A percentile compares a stretch with the other conserved stretches of the same genome.
These are phyloP conservation scores for Andrena trimmerana DNA, from an alignment of 2,888 invertebrate species.

Conservation along the genomic window DNA sequence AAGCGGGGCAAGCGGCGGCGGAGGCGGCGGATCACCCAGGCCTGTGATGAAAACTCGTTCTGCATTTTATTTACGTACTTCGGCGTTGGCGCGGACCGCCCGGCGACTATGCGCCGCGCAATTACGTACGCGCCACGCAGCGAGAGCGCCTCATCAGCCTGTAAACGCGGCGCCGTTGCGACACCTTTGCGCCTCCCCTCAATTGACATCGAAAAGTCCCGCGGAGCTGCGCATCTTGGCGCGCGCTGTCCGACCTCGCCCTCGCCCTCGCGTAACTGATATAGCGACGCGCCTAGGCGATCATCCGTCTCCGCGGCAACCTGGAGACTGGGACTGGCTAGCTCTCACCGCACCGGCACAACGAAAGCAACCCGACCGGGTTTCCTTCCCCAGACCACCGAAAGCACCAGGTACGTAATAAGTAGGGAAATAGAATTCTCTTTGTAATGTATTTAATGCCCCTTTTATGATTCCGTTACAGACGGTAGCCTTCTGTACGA, in stretches of 20 bases:
- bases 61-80: constrained; percentile 97
- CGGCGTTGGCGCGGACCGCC: constrained; percentile 95
- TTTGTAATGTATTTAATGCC: neutral
- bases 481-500: constrained; percentile 96
- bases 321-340: constrained; percentile 89
- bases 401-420: constrained; percentile 90
- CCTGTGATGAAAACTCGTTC: constrained; percentile 99
- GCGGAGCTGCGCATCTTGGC: constrained; percentile 81
- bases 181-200: constrained; percentile 84
- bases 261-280: constrained; percentile 87
- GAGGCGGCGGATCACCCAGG: constrained; percentile 88
- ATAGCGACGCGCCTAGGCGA: constrained; percentile 91
- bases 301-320: constrained; percentile 84
- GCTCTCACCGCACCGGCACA: constrained; percentile 90
- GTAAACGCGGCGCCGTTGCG: constrained; percentile 82
- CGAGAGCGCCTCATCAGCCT: constrained; percentile 92
- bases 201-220: constrained; percentile 80
- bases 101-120: constrained; percentile 94
- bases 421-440: neutral
- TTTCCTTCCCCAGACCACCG: constrained; percentile 96
- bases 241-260: constrained; percentile 80
- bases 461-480: constrained; percentile 73
- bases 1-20: constrained; percentile 73
- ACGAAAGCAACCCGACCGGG: constrained; percentile 92
- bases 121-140: constrained; percentile 93